These are phyloP conservation scores for Drosophila albomicans DNA, from an alignment of 1,140 invertebrate genomes.

Conservation along the genomic window DNA sequence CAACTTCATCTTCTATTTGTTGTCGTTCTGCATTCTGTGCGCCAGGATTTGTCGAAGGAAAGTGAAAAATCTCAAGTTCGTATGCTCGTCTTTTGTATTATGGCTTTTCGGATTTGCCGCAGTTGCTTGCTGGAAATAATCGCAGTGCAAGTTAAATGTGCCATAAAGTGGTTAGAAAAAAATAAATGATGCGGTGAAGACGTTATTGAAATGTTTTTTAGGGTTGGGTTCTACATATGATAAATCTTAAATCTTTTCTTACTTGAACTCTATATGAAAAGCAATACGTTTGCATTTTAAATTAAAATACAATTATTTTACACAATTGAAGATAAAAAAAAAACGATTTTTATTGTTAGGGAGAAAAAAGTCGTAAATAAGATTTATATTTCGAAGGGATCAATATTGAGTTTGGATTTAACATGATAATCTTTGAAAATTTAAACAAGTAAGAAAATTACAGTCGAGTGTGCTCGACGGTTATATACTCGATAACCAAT, in stretches of 20 bases:
- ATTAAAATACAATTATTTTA: not conserved
- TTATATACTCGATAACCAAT: no score
- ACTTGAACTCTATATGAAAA: slow-evolving; percentile 4
- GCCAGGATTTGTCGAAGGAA: slow-evolving; percentile 59
- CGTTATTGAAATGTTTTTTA: slow-evolving; percentile 14
- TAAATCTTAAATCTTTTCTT: slow-evolving; percentile 2
- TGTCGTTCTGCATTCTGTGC: slow-evolving; percentile 12
- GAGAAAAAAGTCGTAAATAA: no score
- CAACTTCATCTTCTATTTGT: not conserved
- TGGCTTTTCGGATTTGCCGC: slow-evolving; percentile 26
- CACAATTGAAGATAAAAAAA: not conserved
- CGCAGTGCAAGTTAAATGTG: slow-evolving; percentile 52
- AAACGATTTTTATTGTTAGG: no score
- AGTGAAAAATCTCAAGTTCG: slow-evolving; percentile 61
- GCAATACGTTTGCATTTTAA: not conserved
- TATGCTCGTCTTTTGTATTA: slow-evolving; percentile 42
- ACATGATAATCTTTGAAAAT: no score
- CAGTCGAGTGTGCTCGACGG: no score
- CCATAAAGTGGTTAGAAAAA: slow-evolving; percentile 46
- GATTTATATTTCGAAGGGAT: no score
- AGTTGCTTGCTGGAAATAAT: slow-evolving; percentile 66
- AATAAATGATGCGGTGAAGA: no score
- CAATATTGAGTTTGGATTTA: no score
- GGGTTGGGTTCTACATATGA: slow-evolving; percentile 9
- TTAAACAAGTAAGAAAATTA: no score